Base-by-base conservation (phyloP, 2,113 vertebrate genomes). In the Phycodurus eques region DNA sequence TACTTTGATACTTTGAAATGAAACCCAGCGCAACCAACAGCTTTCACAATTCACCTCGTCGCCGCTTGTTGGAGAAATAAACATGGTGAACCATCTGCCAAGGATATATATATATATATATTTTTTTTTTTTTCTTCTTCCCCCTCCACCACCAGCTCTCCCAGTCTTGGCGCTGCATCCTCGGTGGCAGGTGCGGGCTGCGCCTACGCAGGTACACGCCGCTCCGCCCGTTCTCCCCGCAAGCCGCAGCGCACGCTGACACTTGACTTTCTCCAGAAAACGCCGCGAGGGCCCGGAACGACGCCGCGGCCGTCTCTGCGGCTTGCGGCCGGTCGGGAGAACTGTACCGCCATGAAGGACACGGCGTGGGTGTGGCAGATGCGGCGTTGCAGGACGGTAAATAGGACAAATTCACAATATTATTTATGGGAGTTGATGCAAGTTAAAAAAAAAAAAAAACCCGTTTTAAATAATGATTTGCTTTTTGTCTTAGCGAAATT, bases 321-420 rank as follows among this genome's bases (percentile, higher is more conserved):
- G 70, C 83, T 67, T 78, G 62, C 6, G 84, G 87, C 74, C 83
- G 80, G 70, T 87, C 90, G 0, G 83, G 8, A 47, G 44, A 66
- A 20, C 79, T 79, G 60, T n/a, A 71, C 46, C 33, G 70, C 0
- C 33, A 14, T 0, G 82, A 89, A 3, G 61, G 60, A 5, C 70
- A 59, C 47, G 68, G n/a, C 0, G 68, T 39, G 0, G 73, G 87
- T 1, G 86, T 94, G 43, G 91, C 93, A 0, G 91, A 94, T 44
- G 87, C 91, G 0, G 93, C 93, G 17, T 78, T 94, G n/a, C 84
- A 86, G 27, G 93, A 93, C 7, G 90, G 93, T 94, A 73, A 83
- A 87, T 17, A 35, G 14, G 22, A 9, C 19, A 43, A 20, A 13
- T 14, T 53, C 7, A 8, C 35, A 39, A 27, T 27, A 27, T 27